Percentiles rank a stretch among this genome's conserved stretches.
phyloP scores from a whole-genome alignment of 2,113 vertebrate genomes.

The Gracilinanus agilis region DNA sequence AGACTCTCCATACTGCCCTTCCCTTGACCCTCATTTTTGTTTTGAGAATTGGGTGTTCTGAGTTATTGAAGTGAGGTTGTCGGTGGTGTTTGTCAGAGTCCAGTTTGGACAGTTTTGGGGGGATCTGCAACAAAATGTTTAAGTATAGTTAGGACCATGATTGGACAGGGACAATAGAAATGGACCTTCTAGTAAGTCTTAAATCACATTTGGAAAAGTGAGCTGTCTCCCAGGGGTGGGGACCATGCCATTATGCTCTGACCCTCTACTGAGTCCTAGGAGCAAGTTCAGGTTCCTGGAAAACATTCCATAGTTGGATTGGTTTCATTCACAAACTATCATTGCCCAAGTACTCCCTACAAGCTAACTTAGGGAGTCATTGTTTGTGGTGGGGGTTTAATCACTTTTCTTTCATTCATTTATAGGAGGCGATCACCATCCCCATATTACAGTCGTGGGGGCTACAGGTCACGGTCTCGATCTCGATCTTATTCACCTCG shows the following conservation, averaged over 20 bases:
- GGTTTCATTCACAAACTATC: background rate
- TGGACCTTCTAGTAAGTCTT: background rate
- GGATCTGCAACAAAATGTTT: background rate
- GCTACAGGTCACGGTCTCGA: conserved; percentile 95
- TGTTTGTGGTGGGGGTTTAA: background rate
- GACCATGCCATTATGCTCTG: background rate
- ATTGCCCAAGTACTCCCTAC: background rate
- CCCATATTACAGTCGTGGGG: conserved; percentile 94
- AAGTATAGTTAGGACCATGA: background rate
- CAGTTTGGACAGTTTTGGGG: background rate
- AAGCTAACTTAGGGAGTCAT: background rate
- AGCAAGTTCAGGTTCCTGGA: background rate
- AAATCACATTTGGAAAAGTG: background rate
- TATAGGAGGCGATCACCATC: conserved; percentile 95
- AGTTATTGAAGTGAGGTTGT: background rate
- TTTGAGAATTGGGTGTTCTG: background rate
- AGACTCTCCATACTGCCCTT: background rate
- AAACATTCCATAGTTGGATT: background rate
- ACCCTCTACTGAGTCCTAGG: background rate
- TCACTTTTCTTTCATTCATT: conserved; percentile 29
- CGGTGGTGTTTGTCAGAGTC: background rate
- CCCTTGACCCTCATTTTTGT: background rate
- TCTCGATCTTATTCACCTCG: conserved; percentile 97
- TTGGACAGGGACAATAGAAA: background rate
- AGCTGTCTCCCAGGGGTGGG: background rate